Evolutionary conservation across 2,797 vertebrate species (phyloP), one percentile per base, ranked within the genome.

Genomic region (Amniataba percoides): DNA sequence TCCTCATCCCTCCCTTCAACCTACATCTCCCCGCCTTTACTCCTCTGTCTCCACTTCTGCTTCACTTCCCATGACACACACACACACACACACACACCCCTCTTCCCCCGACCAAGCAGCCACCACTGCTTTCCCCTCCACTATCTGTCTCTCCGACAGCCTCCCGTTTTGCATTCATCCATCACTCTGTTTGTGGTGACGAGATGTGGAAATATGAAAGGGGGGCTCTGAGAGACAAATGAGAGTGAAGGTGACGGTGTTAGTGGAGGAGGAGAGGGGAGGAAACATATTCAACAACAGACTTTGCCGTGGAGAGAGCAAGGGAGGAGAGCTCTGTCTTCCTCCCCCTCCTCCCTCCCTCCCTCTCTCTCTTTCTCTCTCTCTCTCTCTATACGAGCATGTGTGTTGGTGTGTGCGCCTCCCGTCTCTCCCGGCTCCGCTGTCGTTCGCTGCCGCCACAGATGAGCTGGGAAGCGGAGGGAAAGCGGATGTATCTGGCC

Each of bases 391-490:
- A 39, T 71, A 70, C 7, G 42, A 89, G 86, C 81, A 77, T 91
- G 90, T 91, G 86, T 91, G 86, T 88, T 78, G 76, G 85, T 89
- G 85, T 89, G 86, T 81, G 87, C 81, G 62, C 75, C 87, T 89
- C 81, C 74, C n/a, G 87, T 78, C 92, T 91, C 89, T 93, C 91
- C 90, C 88, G 79, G 93, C 95, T 96, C 94, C 87, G 78, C 93
- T 92, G 92, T 95, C 90, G 93, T 90, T 96, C 90, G 73, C 94
- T 81, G 88, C 95, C 87, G 93, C 94, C 93, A 94, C 94, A 95
- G 95, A 96, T 93, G 95, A 94, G 95, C 95, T 80, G 93, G 92
- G 90, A 93, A 89, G 93, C 90, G 86, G 78, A 90, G 88, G 87
- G 65, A 80, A 87, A 90, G 87, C 91, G 89, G 92, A 94, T 94